These are phyloP conservation scores for Lycocerus yunnanus DNA, from an alignment of 2,888 invertebrate genomes.

Conservation along the genomic window DNA sequence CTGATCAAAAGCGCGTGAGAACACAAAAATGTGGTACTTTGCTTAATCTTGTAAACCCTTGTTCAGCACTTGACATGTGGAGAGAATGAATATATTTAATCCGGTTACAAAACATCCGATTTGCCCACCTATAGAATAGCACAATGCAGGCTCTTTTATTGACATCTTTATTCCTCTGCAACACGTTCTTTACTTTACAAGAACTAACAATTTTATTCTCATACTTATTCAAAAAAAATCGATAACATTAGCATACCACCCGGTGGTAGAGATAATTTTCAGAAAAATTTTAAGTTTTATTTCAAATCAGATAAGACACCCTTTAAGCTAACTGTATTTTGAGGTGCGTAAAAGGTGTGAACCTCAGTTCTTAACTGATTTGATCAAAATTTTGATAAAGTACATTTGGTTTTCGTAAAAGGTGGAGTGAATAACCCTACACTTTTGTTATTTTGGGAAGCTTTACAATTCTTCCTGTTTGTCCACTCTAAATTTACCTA, in stretches of 20 bases:
- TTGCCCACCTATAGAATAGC: constrained; percentile 33
- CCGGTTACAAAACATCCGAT: constrained; percentile 33
- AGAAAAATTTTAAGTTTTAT: constrained; percentile 25
- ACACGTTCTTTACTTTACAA: background rate
- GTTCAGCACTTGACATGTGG: constrained; percentile 39
- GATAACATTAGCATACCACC: background rate
- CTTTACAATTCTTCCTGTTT: constrained; percentile 33
- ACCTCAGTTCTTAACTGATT: constrained; percentile 27
- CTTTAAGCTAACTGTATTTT: constrained; percentile 10
- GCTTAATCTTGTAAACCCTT: constrained; percentile 39
- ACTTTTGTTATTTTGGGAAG: constrained; percentile 11
- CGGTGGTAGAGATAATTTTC: background rate
- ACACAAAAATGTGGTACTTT: constrained; percentile 38
- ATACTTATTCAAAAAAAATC: background rate
- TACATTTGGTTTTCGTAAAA: constrained; percentile 7
- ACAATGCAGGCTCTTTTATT: constrained; percentile 11
- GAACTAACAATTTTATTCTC: background rate
- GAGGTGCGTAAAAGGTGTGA: constrained; percentile 31
- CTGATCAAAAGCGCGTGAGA: constrained; percentile 6
- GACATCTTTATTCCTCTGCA: background rate
- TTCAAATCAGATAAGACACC: constrained; percentile 30
- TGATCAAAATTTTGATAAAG: constrained; percentile 35
- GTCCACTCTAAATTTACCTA: constrained; percentile 27
- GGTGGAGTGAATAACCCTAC: background rate
- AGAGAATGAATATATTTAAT: constrained; percentile 30